Evolutionary conservation across 2,888 invertebrate species (phyloP), one percentile per base, ranked within the genome.

Genomic region (Polydrusus cervinus): DNA sequence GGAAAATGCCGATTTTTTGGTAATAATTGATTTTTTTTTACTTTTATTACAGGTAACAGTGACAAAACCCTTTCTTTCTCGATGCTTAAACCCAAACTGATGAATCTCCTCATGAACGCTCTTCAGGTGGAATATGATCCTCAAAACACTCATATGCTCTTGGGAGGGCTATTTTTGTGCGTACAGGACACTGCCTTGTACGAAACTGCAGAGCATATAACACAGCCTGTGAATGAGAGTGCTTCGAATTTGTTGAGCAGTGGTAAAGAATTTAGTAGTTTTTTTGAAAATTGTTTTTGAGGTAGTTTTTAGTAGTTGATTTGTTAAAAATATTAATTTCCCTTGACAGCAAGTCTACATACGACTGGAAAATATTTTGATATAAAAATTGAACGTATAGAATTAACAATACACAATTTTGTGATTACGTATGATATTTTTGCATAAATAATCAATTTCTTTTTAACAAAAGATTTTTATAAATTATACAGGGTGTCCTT

Each of bases 111-210:
- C 16, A 93, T 95, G 86, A 94, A 93, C 84, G 94, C 96, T 2
- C 88, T 97, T 20, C 93, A 94, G 88, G 93, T 93, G 57, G 97
- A 97, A 87, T 91, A 91, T 0, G 97, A 97, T 88, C 91, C 95
- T 0, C 91, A 92, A 79, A 97, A 97, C 86, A 94, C 95, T 3
- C 96, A 97, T 84, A 94, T 96, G 93, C 87, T 97, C 43, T 88
- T 97, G 45, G 95, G 95, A 60, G 95, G 94, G 8, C 88, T 95
- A 55, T 89, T 95, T 83, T 87, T 95, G 64, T 91, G 93, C 79
- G 94, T 95, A 3, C 94, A 94, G 86, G 95, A 95, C 86, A 92
- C 94, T 9, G 93, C 95, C 0, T 89, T 92, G 55, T 93, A 91
- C 83, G 95, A 95, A 87, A 92, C 92, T 84, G 89, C 90, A 57